Evolutionary conservation across 2,888 invertebrate species (phyloP).

Genomic region (Drosophila falleni): DNA sequence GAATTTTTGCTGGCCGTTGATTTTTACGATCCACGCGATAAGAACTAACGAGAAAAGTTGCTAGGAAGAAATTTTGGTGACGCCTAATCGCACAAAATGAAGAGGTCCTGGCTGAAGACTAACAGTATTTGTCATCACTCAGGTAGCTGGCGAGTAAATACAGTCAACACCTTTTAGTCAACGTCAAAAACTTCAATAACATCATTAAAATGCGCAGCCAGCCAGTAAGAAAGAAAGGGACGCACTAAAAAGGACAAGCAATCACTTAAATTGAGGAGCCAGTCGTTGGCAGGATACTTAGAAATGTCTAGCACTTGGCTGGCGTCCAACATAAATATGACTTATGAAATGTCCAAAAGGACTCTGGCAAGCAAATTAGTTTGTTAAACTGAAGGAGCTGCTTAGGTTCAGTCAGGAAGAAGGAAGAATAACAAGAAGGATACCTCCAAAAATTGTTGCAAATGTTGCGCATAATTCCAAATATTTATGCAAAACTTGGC

Average conservation of each 20-base stretch:
- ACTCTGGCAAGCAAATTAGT: conserved; percentile 67
- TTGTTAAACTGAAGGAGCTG: conserved; percentile 49
- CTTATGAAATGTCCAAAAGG: conserved; percentile 67
- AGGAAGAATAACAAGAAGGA: conserved; percentile 22
- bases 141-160: conserved; percentile 48
- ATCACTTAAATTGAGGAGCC: conserved; percentile 67
- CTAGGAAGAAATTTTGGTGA: conserved; percentile 17
- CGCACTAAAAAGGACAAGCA: conserved; percentile 21
- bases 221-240: background rate
- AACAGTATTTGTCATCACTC: conserved; percentile 40
- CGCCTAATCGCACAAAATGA: conserved; percentile 32
- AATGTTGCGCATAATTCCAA: conserved; percentile 50
- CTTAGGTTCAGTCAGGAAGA: background rate
- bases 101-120: conserved; percentile 19
- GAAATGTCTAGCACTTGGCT: conserved; percentile 56
- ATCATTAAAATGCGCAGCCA: conserved; percentile 64
- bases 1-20: conserved; percentile 42
- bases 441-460: conserved; percentile 36
- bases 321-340: conserved; percentile 74
- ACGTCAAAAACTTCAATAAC: conserved; percentile 69
- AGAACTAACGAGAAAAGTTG: conserved; percentile 57
- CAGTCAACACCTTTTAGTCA: conserved; percentile 59
- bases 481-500: conserved; percentile 60
- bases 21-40: conserved; percentile 54
- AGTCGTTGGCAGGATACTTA: conserved; percentile 35